Evolutionary conservation across 2,888 invertebrate species (phyloP).

Genomic region (Geophilus truncorum): DNA sequence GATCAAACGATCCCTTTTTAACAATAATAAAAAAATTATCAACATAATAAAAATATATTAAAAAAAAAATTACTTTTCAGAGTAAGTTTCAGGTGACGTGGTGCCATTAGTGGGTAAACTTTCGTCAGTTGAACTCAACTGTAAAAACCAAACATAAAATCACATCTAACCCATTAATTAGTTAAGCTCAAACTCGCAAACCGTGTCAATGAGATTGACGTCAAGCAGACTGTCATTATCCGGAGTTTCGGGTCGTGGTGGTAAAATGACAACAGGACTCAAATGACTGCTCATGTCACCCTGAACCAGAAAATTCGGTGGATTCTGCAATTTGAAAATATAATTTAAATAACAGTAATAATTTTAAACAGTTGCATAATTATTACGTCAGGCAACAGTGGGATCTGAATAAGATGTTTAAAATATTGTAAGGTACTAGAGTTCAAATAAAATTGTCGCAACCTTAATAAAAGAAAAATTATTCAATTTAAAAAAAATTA

Average conservation of each 20-base stretch:
- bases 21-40: background rate
- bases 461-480: slow-evolving; percentile 39
- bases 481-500: background rate
- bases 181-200: slow-evolving; percentile 33
- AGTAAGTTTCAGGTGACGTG: slow-evolving; percentile 52
- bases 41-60: background rate
- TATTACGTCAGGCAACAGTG: slow-evolving; percentile 84
- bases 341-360: background rate
- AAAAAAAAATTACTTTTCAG: slow-evolving; percentile 48
- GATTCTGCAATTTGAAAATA: slow-evolving; percentile 61
- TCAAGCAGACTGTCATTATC: slow-evolving; percentile 52
- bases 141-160: background rate
- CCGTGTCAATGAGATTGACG: slow-evolving; percentile 51
- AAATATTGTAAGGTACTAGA: slow-evolving; percentile 95
- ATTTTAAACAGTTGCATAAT: too few species aligned
- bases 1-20: slow-evolving; percentile 65
- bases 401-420: slow-evolving; percentile 88
- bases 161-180: background rate
- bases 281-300: slow-evolving; percentile 90
- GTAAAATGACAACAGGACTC: slow-evolving; percentile 82
- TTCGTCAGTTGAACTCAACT: slow-evolving; percentile 38
- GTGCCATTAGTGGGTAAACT: slow-evolving; percentile 49
- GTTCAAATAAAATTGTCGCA: slow-evolving; percentile 88
- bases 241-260: slow-evolving; percentile 57
- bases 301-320: slow-evolving; percentile 90